Evolutionary conservation across 2,888 invertebrate genomes (phyloP), one percentile per base, ranked within the genome.

Genomic region (Cremastobaeus sp.): DNA sequence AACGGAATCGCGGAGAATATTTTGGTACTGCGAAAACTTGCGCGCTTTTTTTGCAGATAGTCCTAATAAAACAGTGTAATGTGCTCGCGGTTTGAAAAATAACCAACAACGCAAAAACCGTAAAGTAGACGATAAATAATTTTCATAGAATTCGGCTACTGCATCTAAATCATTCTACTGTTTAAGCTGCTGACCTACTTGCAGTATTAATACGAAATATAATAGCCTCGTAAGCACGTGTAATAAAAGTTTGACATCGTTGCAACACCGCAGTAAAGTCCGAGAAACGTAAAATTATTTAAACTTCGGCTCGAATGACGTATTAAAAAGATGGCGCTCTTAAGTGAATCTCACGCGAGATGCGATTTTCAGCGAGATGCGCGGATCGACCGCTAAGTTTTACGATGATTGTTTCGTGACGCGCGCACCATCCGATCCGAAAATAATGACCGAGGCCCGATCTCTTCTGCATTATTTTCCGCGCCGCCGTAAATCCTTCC

Each of bases 381-480:
- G 25, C 32, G 17, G 35, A 35, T 34, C 60, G 28, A 41, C 60
- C 54, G 35, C 55, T 25, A 41, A 55, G 28, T 54, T 70, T 64
- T 52, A 64, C 71, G 71, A 59, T 50, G 71, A 71, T 71, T 59
- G 64, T 50, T 57, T 59, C 50, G 64, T 45, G 64, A 52, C 57
- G 70, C 52, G 59, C 57, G 37, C 32, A 25, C 37, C 18, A 60
- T 41, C 54, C 55, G 52, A 65, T 72, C 18, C 34, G 32, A 65
- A 66, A 66, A 72, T 66, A 72, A 66, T 71, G 52, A 65, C 47
- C 20, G 39, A 28, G 45, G n/a, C 39, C 34, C 5, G 3, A 35
- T 59, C 34, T 11, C 1, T 35, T 14, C 18, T 8, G 57, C 62
- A 54, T 69, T 66, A 64, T 48, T 69, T 74, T 59, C 48, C 57